Conservation (phyloP, 2,113 vertebrate species). For the Phodopus roborovskii region DNA sequence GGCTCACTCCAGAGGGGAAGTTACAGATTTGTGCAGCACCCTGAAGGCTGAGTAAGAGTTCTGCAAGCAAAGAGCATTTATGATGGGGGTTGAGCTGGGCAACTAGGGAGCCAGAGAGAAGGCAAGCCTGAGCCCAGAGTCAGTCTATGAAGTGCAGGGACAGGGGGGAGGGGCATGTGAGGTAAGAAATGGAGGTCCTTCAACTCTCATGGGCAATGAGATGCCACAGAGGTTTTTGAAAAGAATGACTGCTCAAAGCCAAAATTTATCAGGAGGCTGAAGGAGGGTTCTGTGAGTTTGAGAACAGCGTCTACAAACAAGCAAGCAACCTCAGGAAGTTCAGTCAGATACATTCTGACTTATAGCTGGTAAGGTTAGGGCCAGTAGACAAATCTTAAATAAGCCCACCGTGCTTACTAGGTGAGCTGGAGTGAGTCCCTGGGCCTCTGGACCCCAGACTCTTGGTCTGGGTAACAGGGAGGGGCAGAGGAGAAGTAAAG, state of each 20-base stretch:
- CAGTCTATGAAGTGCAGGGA: not conserved
- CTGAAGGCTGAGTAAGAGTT: conserved; percentile 29
- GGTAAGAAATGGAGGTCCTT: not conserved
- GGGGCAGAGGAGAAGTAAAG: not conserved
- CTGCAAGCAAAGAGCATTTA: not conserved
- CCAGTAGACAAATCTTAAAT: not conserved
- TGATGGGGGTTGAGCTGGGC: not conserved
- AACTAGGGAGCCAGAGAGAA: not conserved
- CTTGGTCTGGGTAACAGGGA: not conserved
- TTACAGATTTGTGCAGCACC: not conserved
- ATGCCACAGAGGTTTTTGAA: not conserved
- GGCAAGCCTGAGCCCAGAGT: not conserved
- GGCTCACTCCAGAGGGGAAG: not conserved
- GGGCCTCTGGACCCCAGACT: conserved; percentile 17
- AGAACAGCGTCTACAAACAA: not conserved
- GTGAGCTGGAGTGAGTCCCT: not conserved
- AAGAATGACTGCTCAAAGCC: not conserved
- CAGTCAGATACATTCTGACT: not conserved
- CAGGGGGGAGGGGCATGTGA: not conserved
- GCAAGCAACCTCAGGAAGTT: not conserved
- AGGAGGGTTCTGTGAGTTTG: not conserved
- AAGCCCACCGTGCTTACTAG: not conserved
- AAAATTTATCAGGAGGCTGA: not conserved
- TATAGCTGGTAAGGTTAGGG: not conserved
- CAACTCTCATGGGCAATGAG: not conserved